Conservation (phyloP, 2,888 invertebrate genomes). For the Pseudococcus longispinus region DNA sequence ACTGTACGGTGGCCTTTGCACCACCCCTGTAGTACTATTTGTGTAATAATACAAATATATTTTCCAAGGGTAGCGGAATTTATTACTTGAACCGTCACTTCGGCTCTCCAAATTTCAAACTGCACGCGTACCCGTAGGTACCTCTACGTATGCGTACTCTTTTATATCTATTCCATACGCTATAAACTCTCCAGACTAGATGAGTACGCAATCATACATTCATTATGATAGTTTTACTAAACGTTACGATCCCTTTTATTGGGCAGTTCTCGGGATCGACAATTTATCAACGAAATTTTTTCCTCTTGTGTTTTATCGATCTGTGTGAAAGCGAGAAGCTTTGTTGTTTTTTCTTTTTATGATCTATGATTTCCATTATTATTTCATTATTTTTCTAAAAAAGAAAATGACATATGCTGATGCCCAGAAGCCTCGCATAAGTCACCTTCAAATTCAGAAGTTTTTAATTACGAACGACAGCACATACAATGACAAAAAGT, state of each 20-base stretch:
- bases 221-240: neutral
- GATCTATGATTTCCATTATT: too few species aligned
- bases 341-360: too few species aligned
- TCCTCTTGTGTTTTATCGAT: too few species aligned
- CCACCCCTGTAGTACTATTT: neutral
- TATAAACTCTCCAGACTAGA: neutral
- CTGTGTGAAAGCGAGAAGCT: too few species aligned
- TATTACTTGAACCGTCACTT: neutral
- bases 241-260: neutral
- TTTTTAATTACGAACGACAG: too few species aligned
- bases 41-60: neutral
- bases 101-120: neutral
- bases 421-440: too few species aligned
- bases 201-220: neutral
- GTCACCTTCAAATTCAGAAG: too few species aligned
- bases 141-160: neutral
- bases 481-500: too few species aligned
- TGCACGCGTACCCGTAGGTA: neutral
- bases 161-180: neutral
- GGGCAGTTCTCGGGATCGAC: neutral
- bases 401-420: too few species aligned
- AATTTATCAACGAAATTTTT: neutral
- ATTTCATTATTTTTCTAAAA: too few species aligned
- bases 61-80: neutral
- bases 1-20: neutral